Conservation (phyloP, 2,113 vertebrate species). For the Solea solea region DNA sequence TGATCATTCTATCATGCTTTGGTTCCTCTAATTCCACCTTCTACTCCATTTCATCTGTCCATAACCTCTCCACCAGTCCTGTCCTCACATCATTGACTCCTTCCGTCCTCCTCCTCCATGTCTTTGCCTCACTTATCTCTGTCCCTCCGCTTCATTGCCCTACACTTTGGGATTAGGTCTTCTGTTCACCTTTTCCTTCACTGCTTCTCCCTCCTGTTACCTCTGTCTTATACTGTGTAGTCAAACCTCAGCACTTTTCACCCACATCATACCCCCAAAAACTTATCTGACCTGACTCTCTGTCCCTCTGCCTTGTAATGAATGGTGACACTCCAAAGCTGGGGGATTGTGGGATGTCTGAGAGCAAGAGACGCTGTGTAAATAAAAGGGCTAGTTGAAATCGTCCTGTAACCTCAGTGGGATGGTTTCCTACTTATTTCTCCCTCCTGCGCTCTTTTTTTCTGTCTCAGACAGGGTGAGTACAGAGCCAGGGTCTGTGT, state of each 20-base stretch:
- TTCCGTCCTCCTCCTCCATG: constrained; percentile 17
- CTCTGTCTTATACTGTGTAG: constrained; percentile 21
- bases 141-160: constrained; percentile 13
- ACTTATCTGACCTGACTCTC: constrained; percentile 11
- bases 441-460: constrained; percentile 16
- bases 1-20: constrained; percentile 14
- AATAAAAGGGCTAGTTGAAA: constrained; percentile 41
- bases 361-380: constrained; percentile 25
- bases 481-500: constrained; percentile 24
- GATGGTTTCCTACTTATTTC: constrained; percentile 25
- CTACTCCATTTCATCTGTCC: constrained; percentile 18
- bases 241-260: constrained; percentile 18
- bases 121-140: constrained; percentile 8
- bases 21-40: constrained; percentile 24
- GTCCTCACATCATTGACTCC: constrained; percentile 18
- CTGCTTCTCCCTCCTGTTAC: neutral
- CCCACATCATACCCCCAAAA: neutral
- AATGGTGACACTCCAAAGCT: constrained; percentile 32
- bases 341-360: constrained; percentile 35
- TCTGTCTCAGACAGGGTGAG: too few relatives aligned
- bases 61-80: neutral
- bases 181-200: constrained; percentile 41
- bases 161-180: constrained; percentile 41
- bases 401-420: constrained; percentile 3
- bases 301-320: constrained; percentile 1